Percentiles rank a stretch among this genome's conserved stretches.
These are phyloP conservation scores for Arctia plantaginis DNA, from an alignment of 2,888 invertebrate genomes.

Conservation along the genomic window DNA sequence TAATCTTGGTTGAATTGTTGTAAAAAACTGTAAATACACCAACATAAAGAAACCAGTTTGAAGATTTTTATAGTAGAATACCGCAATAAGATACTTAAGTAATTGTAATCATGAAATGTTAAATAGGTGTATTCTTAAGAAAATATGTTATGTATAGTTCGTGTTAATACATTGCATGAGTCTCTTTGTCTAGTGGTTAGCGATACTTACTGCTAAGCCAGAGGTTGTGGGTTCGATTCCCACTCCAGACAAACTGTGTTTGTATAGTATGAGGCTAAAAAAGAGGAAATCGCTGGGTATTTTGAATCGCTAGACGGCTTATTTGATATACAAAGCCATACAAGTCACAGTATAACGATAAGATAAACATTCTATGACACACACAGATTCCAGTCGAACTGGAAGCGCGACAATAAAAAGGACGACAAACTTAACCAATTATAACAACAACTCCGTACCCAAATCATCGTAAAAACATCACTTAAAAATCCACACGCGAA, in stretches of 20 bases:
- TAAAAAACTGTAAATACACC: neutral
- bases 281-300: too few species aligned
- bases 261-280: too few species aligned
- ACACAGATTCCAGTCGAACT: neutral
- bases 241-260: too few species aligned
- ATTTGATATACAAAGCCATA: neutral
- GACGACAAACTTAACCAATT: slow-evolving; percentile 1
- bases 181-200: too few species aligned
- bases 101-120: neutral
- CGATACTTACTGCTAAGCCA: too few species aligned
- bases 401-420: neutral
- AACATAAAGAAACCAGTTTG: slow-evolving; percentile 23
- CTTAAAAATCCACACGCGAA: slow-evolving; percentile 16
- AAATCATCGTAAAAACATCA: slow-evolving; percentile 12
- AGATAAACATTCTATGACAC: neutral
- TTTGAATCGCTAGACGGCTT: too few species aligned
- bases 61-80: too few species aligned
- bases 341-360: neutral
- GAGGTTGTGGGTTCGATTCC: too few species aligned
- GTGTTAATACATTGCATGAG: too few species aligned
- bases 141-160: too few species aligned
- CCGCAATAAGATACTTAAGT: neutral
- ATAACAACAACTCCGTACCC: neutral
- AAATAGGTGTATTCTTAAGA: too few species aligned
- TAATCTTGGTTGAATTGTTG: slow-evolving; percentile 11